Conservation (phyloP, 2,113 vertebrate species). For the Jaculus jaculus region DNA sequence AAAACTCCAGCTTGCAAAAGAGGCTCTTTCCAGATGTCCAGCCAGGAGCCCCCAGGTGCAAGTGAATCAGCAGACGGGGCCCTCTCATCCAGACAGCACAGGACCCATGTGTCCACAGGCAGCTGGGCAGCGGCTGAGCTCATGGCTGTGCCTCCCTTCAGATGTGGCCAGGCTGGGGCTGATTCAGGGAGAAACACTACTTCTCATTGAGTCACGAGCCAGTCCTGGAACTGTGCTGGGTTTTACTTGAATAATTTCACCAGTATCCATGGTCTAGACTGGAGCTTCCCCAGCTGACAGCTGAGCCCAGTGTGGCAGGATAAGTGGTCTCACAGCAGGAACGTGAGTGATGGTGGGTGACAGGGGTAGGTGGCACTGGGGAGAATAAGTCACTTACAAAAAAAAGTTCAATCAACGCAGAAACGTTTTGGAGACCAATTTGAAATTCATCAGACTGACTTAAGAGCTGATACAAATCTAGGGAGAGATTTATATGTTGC, state of each 20-base stretch:
- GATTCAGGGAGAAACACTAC: conserved; percentile 81
- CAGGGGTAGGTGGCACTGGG: too few relatives aligned
- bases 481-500: background rate
- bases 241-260: conserved; percentile 72
- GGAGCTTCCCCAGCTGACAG: conserved; percentile 2
- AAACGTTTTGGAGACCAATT: conserved; percentile 11
- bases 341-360: background rate
- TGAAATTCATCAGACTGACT: background rate
- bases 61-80: conserved; percentile 70
- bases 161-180: conserved; percentile 79
- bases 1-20: conserved; percentile 55
- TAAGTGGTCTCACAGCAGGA: conserved; percentile 25
- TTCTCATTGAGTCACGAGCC: conserved; percentile 75
- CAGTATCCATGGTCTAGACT: background rate
- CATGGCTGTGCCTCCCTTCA: conserved; percentile 59
- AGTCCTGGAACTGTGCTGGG: conserved; percentile 69
- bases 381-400: background rate
- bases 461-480: background rate
- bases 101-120: conserved; percentile 50
- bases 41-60: conserved; percentile 76
- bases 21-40: conserved; percentile 64
- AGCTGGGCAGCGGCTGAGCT: conserved; percentile 15
- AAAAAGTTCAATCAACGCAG: background rate
- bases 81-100: conserved; percentile 40
- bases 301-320: background rate